These are phyloP conservation scores for Chrysina gloriosa DNA, from an alignment of 2,888 invertebrate genomes.

Conservation along the genomic window DNA sequence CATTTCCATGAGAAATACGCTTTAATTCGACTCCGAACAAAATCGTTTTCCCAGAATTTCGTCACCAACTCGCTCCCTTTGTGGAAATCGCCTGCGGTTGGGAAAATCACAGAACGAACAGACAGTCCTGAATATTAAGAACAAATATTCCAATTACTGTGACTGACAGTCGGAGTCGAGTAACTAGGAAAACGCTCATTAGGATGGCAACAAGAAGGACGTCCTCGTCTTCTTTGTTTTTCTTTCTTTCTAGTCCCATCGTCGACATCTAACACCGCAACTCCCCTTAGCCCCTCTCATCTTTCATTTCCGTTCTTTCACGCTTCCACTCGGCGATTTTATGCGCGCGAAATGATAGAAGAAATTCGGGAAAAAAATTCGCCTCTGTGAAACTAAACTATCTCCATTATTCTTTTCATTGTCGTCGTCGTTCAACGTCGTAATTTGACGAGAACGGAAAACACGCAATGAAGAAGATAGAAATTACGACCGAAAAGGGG, in stretches of 20 bases:
- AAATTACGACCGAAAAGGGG: not conserved
- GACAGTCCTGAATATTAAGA: constrained; percentile 3
- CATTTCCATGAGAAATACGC: no score
- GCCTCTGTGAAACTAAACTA: not conserved
- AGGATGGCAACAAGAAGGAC: not conserved
- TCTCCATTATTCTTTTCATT: constrained; percentile 8
- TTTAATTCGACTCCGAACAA: not conserved
- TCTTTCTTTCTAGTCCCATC: not conserved
- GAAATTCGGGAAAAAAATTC: not conserved
- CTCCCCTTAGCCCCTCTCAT: not conserved
- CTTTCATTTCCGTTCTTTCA: constrained; percentile 7
- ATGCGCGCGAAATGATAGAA: not conserved
- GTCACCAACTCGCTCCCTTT: not conserved
- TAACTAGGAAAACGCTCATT: not conserved
- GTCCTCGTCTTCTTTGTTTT: not conserved
- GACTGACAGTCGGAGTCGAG: constrained; percentile 7
- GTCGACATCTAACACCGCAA: not conserved
- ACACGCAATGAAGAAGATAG: not conserved
- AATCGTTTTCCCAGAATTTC: not conserved
- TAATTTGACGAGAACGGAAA: constrained; percentile 6
- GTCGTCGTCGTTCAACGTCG: not conserved
- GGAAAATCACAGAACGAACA: not conserved
- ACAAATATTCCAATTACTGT: constrained; percentile 20
- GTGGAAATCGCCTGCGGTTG: not conserved
- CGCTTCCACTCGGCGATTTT: not conserved